Conservation (phyloP, 2,797 vertebrate genomes). For the Arremon aurantiirostris region DNA sequence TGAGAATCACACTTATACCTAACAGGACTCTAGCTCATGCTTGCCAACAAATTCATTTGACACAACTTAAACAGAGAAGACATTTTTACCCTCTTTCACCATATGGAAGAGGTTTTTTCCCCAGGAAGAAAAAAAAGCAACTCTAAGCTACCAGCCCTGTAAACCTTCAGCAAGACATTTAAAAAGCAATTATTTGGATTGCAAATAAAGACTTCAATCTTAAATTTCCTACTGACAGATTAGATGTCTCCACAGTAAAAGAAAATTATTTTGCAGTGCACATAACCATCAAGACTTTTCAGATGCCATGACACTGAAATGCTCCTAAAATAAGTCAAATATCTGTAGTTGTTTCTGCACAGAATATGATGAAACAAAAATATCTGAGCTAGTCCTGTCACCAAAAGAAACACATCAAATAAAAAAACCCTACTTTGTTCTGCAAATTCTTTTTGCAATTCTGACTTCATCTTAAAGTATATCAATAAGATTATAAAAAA, state of each 20-base stretch:
- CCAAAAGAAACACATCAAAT: not conserved
- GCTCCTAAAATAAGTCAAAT: not conserved
- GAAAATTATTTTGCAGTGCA: not conserved
- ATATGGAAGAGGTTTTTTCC: not conserved
- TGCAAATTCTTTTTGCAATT: not conserved
- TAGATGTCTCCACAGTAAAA: not conserved
- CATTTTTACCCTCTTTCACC: not conserved
- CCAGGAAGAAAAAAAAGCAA: not conserved
- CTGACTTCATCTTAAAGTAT: not conserved
- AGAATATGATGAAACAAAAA: not conserved
- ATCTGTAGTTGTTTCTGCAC: not conserved
- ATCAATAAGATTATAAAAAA: not conserved
- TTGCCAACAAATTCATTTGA: not conserved
- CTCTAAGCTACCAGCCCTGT: not conserved
- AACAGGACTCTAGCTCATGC: not conserved
- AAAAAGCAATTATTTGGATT: not conserved
- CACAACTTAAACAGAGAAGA: not conserved
- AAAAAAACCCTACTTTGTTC: not conserved
- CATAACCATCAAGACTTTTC: not conserved
- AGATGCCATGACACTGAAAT: not conserved
- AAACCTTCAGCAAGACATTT: not conserved
- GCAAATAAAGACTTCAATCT: not conserved
- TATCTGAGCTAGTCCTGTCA: not conserved
- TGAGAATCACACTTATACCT: not conserved
- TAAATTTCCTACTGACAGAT: not conserved